Evolutionary conservation across 2,888 invertebrate species (phyloP), one percentile per base, ranked within the genome.

Genomic region (Eremobia ochroleuca): DNA sequence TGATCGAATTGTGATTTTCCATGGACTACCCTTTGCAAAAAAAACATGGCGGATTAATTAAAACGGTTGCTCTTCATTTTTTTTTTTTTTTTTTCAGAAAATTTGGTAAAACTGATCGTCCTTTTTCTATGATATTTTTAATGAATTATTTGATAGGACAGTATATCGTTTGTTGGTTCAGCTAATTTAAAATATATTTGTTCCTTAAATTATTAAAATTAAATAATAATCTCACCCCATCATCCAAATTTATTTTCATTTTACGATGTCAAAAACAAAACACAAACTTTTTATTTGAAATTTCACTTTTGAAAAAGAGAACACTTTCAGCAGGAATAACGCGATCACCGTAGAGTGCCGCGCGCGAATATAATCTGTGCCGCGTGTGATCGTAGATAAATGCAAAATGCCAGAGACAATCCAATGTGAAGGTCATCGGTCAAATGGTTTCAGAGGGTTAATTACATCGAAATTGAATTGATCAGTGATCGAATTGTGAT

Each of bases 161-260:
- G 9, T 25, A 25, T 52, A 52, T 11, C 4, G 11, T 25, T 25
- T 11, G 25, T 4, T 52, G 11, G 52, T 9, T 25, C 4, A 25
- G 25, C 9, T 25, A 52, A 52, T 52, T 52, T 25, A 25, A 25
- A 52, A 52, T 31, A 13, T 31, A 37, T 28, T 49, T 49, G 5
- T 34, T 34, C 3, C 21, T 25, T 43, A 31, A n/a, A 49, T 4
- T 4, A 21, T 13, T 37, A 18, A 25, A 31, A 31, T 40, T 34
- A 28, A 52, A n/a, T 21, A 21, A 65, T 55, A 40, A 49, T 28
- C 87, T 88, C n/a, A 88, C 88, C 79, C 88, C 88, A 80, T 88
- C 88, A 69, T 88, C 81, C 62, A 88, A 67, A 65, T 88, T 55
- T 5, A 88, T 85, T 81, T 88, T 88, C 88, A 88, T 88, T 77